Base-by-base conservation (phyloP, 1,140 invertebrate species). In the Drosophila simulans region DNA sequence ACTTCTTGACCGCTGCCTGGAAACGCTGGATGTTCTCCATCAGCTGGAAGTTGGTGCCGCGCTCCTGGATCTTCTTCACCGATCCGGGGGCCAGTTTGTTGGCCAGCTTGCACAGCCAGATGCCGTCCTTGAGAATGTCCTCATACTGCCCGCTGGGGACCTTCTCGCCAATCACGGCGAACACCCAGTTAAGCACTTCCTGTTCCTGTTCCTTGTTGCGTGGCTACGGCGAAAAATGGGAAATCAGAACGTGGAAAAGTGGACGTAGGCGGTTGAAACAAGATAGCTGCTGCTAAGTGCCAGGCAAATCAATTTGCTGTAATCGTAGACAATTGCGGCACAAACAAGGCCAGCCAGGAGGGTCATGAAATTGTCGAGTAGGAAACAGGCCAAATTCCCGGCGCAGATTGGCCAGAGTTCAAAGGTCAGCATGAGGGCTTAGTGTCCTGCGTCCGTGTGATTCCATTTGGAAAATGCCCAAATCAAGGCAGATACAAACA, bases 1-100 rank as follows among this genome's bases (percentile, higher is more conserved):
- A 99, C 66, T 96, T 96, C 93, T 97, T 98, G 42, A 97, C 95
- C 0, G 97, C 98, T 15, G 97, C 96, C 94, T 99, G 98, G 94
- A 99, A 99, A 93, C 97, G 95, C 92, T 98, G 97, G 84, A 99
- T 97, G 92, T 99, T 99, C 93, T 99, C 98, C 98, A 99, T 99
- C 73, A 99, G 94, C 81, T 99, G 98, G 93, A 99, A 99, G 80
- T 98, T 98, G 25, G 98, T 98, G 80, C 98, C 98, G 83, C 96
- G 97, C 45, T 96, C 95, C 93, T 99, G 98, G 66, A 99, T 99
- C 93, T 99, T 99, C 92, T 98, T 98, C 1, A 99, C 96, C 3
- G 96, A 97, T n/a, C 97, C 97, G 1, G 98, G 98, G 1, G 95
- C 94, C 55, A 99, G 93, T 94, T 99, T 98, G 93, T 99, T 99